These are phyloP conservation scores for Drosophila prostipennis DNA, from an alignment of 2,888 invertebrate genomes.

Conservation along the genomic window DNA sequence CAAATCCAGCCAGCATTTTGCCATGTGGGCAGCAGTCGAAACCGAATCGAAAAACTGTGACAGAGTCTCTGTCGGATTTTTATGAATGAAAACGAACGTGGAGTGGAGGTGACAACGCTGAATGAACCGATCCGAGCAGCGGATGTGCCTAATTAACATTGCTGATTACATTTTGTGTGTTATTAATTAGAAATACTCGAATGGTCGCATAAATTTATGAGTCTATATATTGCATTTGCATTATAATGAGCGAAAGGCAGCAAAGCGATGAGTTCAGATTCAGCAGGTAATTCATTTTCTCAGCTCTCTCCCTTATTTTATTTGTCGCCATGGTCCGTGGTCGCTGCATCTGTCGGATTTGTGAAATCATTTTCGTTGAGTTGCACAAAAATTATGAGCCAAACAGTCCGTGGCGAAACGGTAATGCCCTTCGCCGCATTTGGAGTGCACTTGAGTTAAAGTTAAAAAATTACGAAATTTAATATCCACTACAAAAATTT, in stretches of 20 bases:
- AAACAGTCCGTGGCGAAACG: slow-evolving; percentile 3
- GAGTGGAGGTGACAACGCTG: slow-evolving; percentile 64
- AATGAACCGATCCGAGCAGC: slow-evolving; percentile 36
- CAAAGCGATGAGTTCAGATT: slow-evolving; percentile 12
- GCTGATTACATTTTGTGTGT: slow-evolving; percentile 71
- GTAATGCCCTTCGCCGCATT: slow-evolving; percentile 10
- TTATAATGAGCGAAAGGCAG: slow-evolving; percentile 59
- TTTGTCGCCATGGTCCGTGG: slow-evolving; percentile 33
- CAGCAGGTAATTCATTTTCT: slow-evolving; percentile 14
- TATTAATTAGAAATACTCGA: slow-evolving; percentile 67
- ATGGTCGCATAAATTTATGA: slow-evolving; percentile 26
- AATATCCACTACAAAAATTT: no score
- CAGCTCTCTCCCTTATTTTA: background rate
- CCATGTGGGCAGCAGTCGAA: slow-evolving; percentile 58
- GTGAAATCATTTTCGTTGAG: slow-evolving; percentile 53
- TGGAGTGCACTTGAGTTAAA: background rate
- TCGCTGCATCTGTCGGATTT: slow-evolving; percentile 58
- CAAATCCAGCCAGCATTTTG: slow-evolving; percentile 60
- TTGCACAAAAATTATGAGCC: slow-evolving; percentile 31
- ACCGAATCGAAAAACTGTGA: slow-evolving; percentile 21
- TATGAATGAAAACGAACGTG: slow-evolving; percentile 66
- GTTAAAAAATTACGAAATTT: no score
- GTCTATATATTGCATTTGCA: slow-evolving; percentile 36
- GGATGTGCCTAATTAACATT: slow-evolving; percentile 76
- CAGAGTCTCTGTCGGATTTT: slow-evolving; percentile 56